Conservation (phyloP, 1,140 invertebrate species). For the Danaus melanippus region DNA sequence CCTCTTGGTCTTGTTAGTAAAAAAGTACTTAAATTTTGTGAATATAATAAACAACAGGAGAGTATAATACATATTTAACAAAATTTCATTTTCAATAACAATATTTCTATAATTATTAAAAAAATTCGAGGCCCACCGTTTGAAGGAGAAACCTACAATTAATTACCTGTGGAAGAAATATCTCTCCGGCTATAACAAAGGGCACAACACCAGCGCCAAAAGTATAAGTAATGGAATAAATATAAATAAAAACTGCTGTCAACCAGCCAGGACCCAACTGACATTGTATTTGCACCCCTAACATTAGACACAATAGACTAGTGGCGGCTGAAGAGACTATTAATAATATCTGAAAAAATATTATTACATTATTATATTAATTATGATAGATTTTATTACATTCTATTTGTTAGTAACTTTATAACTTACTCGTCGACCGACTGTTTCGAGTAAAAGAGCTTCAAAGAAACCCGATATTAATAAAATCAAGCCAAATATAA, state of each 20-base stretch:
- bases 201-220: constrained; percentile 41
- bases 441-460: constrained; percentile 30
- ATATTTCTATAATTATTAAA: too few relatives aligned
- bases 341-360: constrained; percentile 33
- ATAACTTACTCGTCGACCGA: constrained; percentile 33
- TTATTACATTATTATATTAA: not conserved
- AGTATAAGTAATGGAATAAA: constrained; percentile 26
- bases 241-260: constrained; percentile 30
- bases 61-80: too few relatives aligned
- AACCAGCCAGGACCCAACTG: constrained; percentile 37
- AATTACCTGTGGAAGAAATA: constrained; percentile 49
- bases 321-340: constrained; percentile 30
- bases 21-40: too few relatives aligned
- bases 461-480: constrained; percentile 25
- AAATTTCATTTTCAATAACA: too few relatives aligned
- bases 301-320: constrained; percentile 27
- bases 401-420: too few relatives aligned
- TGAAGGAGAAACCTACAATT: too few relatives aligned
- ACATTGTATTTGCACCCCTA: constrained; percentile 36
- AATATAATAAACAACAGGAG: too few relatives aligned
- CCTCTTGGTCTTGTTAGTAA: too few relatives aligned
- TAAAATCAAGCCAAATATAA: constrained; percentile 27
- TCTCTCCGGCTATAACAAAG: constrained; percentile 33
- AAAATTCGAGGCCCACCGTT: too few relatives aligned
- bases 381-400: too few relatives aligned